Evolutionary conservation across 2,113 vertebrate genomes (phyloP).

Genomic region (Manacus vitellinus): DNA sequence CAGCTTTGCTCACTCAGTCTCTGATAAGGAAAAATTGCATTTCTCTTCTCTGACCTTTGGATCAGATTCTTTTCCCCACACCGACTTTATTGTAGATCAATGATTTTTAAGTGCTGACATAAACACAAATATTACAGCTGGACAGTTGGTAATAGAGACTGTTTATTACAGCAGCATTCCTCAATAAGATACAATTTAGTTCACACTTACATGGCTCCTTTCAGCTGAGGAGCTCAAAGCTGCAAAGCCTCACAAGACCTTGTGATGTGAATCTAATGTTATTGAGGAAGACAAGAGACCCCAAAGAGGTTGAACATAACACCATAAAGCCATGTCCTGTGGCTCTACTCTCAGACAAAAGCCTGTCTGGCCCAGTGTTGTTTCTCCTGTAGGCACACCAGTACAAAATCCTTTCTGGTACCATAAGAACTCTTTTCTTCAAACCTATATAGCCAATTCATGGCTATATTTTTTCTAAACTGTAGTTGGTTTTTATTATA

Average conservation of each 20-base stretch:
- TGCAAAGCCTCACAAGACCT: background rate
- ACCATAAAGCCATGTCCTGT: background rate
- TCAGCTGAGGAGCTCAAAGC: background rate
- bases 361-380: background rate
- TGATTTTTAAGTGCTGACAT: constrained; percentile 58
- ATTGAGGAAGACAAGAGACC: background rate
- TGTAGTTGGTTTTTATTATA: background rate
- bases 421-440: background rate
- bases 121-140: constrained; percentile 55
- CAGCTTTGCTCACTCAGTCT: background rate
- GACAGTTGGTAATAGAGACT: constrained; percentile 18
- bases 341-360: background rate
- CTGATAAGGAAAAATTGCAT: background rate
- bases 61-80: background rate
- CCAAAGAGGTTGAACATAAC: background rate
- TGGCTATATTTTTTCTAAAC: background rate
- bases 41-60: constrained; percentile 13
- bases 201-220: background rate
- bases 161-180: constrained; percentile 27
- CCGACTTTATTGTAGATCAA: constrained; percentile 33
- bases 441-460: background rate
- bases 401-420: background rate
- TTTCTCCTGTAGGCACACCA: background rate
- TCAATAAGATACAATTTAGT: constrained; percentile 17
- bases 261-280: background rate